A percentile compares a stretch with the other conserved stretches of the same genome.
phyloP scores from a whole-genome alignment of 2,797 vertebrate species.

The Sebastes taczanowskii region DNA sequence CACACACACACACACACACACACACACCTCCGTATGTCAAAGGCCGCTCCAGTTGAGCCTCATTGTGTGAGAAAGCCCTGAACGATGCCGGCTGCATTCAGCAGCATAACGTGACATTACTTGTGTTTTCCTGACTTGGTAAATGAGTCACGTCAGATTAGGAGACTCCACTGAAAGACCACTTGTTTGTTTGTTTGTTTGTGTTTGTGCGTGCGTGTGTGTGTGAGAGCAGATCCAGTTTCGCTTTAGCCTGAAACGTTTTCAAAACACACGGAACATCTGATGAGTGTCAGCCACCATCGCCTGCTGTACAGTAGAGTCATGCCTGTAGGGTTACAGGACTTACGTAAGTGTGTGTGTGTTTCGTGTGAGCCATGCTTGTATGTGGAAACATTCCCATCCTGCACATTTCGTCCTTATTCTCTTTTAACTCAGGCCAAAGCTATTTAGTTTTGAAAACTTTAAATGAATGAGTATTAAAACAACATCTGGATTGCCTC shows the following conservation, averaged over 20 bases:
- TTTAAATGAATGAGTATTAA: background rate
- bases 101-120: slow-evolving; percentile 1
- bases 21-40: background rate
- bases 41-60: background rate
- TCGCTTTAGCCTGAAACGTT: background rate
- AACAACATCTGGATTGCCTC: too few relatives aligned
- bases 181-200: background rate
- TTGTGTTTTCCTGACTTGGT: background rate
- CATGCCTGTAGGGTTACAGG: background rate
- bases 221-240: background rate
- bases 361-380: background rate
- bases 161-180: background rate
- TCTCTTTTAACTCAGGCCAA: background rate
- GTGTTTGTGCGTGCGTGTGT: background rate
- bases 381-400: background rate
- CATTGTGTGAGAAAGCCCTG: background rate
- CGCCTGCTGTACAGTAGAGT: background rate
- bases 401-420: background rate
- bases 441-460: background rate
- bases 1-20: background rate
- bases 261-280: slow-evolving; percentile 3
- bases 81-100: background rate
- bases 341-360: background rate
- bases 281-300: slow-evolving; percentile 4
- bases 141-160: slow-evolving; percentile 21